These are phyloP conservation scores for Phrynosoma platyrhinos DNA, from an alignment of 2,113 vertebrate species.

Conservation along the genomic window DNA sequence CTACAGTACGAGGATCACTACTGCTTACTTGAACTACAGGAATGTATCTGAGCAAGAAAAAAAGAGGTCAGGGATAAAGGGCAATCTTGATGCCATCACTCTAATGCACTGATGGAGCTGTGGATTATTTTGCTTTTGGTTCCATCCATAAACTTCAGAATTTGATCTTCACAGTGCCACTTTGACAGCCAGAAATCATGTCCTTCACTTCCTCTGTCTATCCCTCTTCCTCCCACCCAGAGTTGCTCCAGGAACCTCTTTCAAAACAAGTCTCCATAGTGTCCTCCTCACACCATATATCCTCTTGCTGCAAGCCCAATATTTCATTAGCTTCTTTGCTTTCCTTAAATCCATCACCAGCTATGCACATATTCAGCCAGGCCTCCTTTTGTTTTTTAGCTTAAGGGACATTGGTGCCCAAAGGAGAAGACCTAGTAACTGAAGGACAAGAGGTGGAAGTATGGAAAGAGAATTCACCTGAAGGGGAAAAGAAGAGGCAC, in stretches of 20 bases:
- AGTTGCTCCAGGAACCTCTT: neutral
- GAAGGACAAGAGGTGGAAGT: accelerated
- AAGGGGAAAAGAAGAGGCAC: neutral
- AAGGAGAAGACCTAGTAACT: neutral
- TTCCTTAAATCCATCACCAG: constrained; percentile 6
- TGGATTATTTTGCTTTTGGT: neutral
- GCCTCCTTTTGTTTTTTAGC: accelerated
- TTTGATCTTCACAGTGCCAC: constrained; percentile 49
- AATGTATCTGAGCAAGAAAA: neutral
- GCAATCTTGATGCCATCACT: neutral
- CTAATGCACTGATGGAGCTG: neutral
- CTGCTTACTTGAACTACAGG: neutral
- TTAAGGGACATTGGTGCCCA: accelerated
- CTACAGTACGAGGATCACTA: neutral
- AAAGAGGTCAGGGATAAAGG: neutral
- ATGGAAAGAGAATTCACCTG: neutral
- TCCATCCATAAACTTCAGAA: neutral
- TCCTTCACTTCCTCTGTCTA: neutral
- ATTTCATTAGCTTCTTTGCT: neutral
- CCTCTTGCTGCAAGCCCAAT: neutral
- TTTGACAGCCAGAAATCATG: constrained; percentile 13
- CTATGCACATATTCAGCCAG: neutral
- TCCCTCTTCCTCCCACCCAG: too few species aligned
- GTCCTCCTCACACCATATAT: neutral
- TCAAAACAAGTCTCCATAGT: neutral